A percentile compares a stretch with the other conserved stretches of the same genome.
Conservation (phyloP, 1,140 invertebrate species). For the Drosophila kepulauana region DNA sequence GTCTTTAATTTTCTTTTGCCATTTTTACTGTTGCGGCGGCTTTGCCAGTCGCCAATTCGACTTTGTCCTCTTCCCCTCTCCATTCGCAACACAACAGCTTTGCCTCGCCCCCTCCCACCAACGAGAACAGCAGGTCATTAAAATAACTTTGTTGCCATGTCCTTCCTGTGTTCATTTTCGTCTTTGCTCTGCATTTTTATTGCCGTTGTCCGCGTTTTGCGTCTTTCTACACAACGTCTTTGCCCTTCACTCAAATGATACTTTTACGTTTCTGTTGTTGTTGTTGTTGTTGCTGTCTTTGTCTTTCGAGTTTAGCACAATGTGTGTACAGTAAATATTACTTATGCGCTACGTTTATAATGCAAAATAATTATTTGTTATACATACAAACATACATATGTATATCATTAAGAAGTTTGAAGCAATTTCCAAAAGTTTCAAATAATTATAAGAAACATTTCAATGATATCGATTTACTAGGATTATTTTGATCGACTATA, state of each 20-base stretch:
- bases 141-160: slow-evolving; percentile 80
- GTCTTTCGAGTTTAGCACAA: slow-evolving; percentile 28
- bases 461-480: too few species aligned
- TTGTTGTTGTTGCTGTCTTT: slow-evolving; percentile 27
- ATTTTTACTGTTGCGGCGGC: slow-evolving; percentile 64
- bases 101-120: not conserved
- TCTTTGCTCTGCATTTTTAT: slow-evolving; percentile 79
- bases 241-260: slow-evolving; percentile 50
- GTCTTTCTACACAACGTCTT: slow-evolving; percentile 29
- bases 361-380: too few species aligned
- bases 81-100: not conserved
- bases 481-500: too few species aligned
- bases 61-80: slow-evolving; percentile 21
- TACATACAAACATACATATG: too few species aligned
- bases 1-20: slow-evolving; percentile 62
- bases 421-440: too few species aligned
- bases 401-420: too few species aligned
- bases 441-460: too few species aligned
- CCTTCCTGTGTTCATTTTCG: slow-evolving; percentile 70
- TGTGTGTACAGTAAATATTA: too few species aligned
- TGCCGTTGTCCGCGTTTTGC: slow-evolving; percentile 48
- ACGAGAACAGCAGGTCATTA: slow-evolving; percentile 67
- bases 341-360: too few species aligned
- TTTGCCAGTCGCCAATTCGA: slow-evolving; percentile 51
- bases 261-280: slow-evolving; percentile 28